These are phyloP conservation scores for Scaptomyza tumidula DNA, from an alignment of 2,888 invertebrate genomes.

Conservation along the genomic window DNA sequence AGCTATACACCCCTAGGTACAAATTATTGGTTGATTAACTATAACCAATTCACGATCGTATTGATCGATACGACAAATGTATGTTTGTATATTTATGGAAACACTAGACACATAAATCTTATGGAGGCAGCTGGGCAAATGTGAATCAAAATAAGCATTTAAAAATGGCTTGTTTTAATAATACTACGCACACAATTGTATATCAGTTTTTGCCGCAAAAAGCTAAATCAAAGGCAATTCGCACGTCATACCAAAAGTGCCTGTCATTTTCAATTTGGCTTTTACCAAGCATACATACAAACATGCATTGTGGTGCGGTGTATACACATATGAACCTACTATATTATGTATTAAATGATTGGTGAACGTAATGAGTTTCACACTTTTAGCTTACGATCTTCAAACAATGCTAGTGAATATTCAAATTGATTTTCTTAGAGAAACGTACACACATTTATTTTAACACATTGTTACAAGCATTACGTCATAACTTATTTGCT, in stretches of 20 bases:
- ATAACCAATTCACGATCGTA: constrained; percentile 3
- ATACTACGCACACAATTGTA: constrained; percentile 5
- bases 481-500: constrained; percentile 51
- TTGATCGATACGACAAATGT: neutral
- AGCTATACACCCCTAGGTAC: too few species aligned
- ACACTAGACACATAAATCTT: constrained; percentile 31
- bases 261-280: constrained; percentile 46
- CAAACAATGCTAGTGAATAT: constrained; percentile 11
- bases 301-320: neutral
- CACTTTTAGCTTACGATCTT: constrained; percentile 20
- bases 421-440: neutral
- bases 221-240: constrained; percentile 33
- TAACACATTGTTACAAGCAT: constrained; percentile 32
- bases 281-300: constrained; percentile 13
- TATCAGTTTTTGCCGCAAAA: constrained; percentile 10
- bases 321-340: neutral
- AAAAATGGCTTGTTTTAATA: constrained; percentile 9
- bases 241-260: constrained; percentile 53
- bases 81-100: constrained; percentile 21
- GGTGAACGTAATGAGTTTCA: constrained; percentile 20
- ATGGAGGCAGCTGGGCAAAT: constrained; percentile 12
- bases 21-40: neutral
- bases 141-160: constrained; percentile 22
- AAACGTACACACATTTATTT: constrained; percentile 13
- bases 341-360: constrained; percentile 6